Conservation (phyloP, 2,113 vertebrate species). For the Apodemus speciosus region DNA sequence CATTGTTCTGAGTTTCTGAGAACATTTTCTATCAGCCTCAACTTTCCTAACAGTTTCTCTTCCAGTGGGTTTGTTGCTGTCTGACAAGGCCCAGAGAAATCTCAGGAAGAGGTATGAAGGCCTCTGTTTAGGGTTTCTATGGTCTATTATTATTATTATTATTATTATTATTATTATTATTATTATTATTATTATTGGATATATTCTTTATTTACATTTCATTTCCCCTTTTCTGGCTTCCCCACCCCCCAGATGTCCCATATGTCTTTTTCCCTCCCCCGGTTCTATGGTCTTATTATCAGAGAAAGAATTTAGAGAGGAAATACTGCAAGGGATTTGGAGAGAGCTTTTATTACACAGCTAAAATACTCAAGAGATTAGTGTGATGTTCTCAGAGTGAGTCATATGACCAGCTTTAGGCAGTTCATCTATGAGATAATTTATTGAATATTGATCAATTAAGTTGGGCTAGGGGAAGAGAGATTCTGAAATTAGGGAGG, state of each 20-base stretch:
- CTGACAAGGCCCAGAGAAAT: background rate
- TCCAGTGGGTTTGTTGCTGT: background rate
- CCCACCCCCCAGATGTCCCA: too few relatives aligned
- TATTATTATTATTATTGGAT: too few relatives aligned
- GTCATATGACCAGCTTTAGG: background rate
- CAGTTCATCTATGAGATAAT: background rate
- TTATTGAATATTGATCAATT: background rate
- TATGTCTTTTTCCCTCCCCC: too few relatives aligned
- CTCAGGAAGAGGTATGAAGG: background rate
- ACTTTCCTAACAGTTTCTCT: background rate
- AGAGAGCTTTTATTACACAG: background rate
- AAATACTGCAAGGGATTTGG: background rate
- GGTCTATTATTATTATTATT: too few relatives aligned
- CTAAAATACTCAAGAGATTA: background rate
- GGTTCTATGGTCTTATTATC: background rate
- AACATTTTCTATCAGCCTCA: background rate
- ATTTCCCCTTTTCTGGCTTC: too few relatives aligned
- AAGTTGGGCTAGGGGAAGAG: background rate
- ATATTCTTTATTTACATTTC: too few relatives aligned
- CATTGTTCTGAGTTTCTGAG: background rate
- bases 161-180: too few relatives aligned
- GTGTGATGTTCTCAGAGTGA: background rate
- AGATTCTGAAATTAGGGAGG: background rate
- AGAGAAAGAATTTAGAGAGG: background rate
- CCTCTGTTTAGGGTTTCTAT: background rate